phyloP scores from a whole-genome alignment of 2,888 invertebrate species.

The Euphydryas editha region DNA sequence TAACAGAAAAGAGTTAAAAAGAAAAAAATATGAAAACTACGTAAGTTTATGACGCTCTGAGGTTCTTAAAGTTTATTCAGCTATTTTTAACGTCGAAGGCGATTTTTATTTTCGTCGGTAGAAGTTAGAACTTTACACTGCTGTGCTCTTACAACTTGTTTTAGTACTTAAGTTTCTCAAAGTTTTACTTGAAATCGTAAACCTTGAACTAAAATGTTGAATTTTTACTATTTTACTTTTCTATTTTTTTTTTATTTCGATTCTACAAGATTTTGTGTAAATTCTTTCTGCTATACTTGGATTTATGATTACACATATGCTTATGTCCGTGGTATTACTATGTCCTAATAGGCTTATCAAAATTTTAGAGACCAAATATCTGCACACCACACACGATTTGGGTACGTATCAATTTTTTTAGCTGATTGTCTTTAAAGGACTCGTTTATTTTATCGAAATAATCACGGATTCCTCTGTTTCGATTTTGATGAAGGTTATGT shows the following conservation, averaged over 20 bases:
- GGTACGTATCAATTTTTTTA: no score
- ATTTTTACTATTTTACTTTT: neutral
- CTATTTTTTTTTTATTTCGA: neutral
- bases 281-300: no score
- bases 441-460: no score
- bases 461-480: no score
- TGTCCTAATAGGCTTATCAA: no score
- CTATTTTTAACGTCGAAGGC: slow-evolving; percentile 1
- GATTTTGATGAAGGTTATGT: no score
- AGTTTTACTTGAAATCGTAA: slow-evolving; percentile 9
- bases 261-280: no score
- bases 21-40: neutral
- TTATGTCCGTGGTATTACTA: no score
- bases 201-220: neutral
- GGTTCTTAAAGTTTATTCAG: slow-evolving; percentile 9
- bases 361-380: no score
- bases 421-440: no score
- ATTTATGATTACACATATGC: no score
- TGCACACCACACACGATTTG: no score
- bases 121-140: neutral
- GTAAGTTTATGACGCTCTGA: neutral
- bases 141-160: neutral
- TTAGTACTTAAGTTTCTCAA: slow-evolving; percentile 5
- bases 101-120: neutral
- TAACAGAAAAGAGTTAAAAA: neutral